phyloP scores from a whole-genome alignment of 1,140 invertebrate species.

The Fopius arisanus region DNA sequence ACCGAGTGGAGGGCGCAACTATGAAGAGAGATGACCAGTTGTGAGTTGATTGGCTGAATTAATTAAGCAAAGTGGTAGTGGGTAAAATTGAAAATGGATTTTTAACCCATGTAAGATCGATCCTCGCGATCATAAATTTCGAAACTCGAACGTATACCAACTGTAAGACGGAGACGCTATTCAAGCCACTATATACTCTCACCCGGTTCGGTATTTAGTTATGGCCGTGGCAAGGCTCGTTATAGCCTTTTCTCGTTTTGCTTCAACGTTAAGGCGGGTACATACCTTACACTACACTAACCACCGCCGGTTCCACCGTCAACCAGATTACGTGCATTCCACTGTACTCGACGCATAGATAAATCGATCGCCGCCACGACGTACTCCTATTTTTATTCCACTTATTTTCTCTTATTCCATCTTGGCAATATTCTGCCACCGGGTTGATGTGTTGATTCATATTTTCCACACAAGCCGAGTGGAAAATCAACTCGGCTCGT shows the following conservation, averaged over 20 bases:
- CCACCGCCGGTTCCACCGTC: background rate
- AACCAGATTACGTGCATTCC: constrained; percentile 12
- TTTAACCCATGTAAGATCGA: constrained; percentile 3
- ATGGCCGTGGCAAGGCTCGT: constrained; percentile 1
- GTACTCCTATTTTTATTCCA: background rate
- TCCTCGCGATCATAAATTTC: constrained; percentile 16
- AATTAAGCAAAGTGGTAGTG: background rate
- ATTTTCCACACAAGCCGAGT: too few species aligned
- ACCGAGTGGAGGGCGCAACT: background rate
- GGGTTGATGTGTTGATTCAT: background rate
- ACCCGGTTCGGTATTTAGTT: constrained; percentile 15
- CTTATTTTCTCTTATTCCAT: background rate
- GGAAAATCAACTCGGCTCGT: too few species aligned
- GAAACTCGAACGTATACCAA: constrained; percentile 9
- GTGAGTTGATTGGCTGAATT: background rate
- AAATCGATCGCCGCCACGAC: constrained; percentile 8
- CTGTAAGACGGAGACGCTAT: background rate
- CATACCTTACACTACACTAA: background rate
- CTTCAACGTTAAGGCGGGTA: background rate
- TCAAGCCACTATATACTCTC: constrained; percentile 3
- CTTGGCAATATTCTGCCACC: background rate
- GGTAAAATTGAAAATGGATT: background rate
- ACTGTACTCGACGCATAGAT: background rate
- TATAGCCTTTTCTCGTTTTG: constrained; percentile 13
- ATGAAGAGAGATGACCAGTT: background rate